phyloP scores from a whole-genome alignment of 2,113 vertebrate species.

The Leptodactylus fuscus region DNA sequence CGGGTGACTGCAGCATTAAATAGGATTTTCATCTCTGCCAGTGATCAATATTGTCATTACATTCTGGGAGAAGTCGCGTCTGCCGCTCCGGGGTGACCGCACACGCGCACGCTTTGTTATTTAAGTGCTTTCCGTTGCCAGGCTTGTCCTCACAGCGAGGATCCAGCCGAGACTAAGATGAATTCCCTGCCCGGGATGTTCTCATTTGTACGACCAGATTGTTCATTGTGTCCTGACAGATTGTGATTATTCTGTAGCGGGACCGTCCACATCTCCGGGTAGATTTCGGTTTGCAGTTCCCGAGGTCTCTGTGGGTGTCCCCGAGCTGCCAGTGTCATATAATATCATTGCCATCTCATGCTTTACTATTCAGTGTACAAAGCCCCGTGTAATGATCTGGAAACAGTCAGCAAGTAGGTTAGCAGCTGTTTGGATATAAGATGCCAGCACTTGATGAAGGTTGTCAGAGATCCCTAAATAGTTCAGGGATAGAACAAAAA shows the following conservation, averaged over 20 bases:
- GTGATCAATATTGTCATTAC: constrained; percentile 50
- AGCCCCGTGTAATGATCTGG: neutral
- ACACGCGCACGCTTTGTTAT: neutral
- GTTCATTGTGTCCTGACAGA: neutral
- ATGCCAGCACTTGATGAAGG: too few species aligned
- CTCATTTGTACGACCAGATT: constrained; percentile 1
- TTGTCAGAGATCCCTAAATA: too few species aligned
- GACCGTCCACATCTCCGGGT: too few species aligned
- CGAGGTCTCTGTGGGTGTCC: too few species aligned
- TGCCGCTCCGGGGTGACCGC: neutral
- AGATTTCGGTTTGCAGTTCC: too few species aligned
- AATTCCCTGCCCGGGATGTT: neutral
- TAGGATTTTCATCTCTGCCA: constrained; percentile 37
- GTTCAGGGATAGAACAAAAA: neutral
- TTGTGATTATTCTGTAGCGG: neutral
- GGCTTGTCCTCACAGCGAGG: neutral
- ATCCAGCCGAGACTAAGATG: neutral
- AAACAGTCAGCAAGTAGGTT: neutral
- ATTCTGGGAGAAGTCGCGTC: constrained; percentile 5
- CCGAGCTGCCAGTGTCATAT: too few species aligned
- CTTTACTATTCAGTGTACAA: too few species aligned
- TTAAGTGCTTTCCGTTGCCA: constrained; percentile 2
- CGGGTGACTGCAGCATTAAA: constrained; percentile 43
- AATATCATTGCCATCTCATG: too few species aligned
- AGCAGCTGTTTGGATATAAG: neutral